A percentile compares a stretch with the other conserved stretches of the same genome.
phyloP scores from a whole-genome alignment of 2,113 vertebrate species.

The Salminus brasiliensis region DNA sequence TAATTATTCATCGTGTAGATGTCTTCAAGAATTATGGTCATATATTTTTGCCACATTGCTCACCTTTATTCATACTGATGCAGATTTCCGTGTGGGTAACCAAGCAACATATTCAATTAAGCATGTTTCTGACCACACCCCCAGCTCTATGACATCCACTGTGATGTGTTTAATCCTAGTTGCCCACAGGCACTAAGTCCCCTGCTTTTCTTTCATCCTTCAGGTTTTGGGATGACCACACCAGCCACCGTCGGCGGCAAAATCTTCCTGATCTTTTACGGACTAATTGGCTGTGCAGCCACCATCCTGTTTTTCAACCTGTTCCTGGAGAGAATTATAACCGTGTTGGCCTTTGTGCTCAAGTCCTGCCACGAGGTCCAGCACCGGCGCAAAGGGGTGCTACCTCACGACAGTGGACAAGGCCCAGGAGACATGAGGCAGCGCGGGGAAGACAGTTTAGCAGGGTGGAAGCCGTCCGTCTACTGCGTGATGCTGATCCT shows the following conservation, averaged over 20 bases:
- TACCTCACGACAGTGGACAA: constrained; percentile 61
- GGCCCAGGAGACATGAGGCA: constrained; percentile 58
- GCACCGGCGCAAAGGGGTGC: constrained; percentile 76
- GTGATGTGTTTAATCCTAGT: background rate
- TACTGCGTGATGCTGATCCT: constrained; percentile 96
- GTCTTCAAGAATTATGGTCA: too few relatives aligned
- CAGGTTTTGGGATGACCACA: constrained; percentile 97
- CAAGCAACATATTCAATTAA: background rate
- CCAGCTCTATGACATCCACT: too few relatives aligned
- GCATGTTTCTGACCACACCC: background rate
- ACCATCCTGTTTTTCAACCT: constrained; percentile 98
- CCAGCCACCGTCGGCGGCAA: constrained; percentile 91
- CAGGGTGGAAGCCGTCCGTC: constrained; percentile 95
- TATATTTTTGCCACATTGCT: too few relatives aligned
- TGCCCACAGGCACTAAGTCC: background rate
- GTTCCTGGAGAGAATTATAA: constrained; percentile 95
- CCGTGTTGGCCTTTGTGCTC: constrained; percentile 86
- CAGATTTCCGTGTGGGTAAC: background rate
- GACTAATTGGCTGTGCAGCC: constrained; percentile 91
- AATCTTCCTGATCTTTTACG: constrained; percentile 94
- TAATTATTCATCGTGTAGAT: too few relatives aligned
- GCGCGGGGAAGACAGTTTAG: constrained; percentile 70
- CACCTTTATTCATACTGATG: background rate
- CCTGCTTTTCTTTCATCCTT: constrained; percentile 24
- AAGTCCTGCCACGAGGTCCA: constrained; percentile 84